Evolutionary conservation across 2,113 vertebrate genomes (phyloP).

Genomic region (Casuarius casuarius): DNA sequence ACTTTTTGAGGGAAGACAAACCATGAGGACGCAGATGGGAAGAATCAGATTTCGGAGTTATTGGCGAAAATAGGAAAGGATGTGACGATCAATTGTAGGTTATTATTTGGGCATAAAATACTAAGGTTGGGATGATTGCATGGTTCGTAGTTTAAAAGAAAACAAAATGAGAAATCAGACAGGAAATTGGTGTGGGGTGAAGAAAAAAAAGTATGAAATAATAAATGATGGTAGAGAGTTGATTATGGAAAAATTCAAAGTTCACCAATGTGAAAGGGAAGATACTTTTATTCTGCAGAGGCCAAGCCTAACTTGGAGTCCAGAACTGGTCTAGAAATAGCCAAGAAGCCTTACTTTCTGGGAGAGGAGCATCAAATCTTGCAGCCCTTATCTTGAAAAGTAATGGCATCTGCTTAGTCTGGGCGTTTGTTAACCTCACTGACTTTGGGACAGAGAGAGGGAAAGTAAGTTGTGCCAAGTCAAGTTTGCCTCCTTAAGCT

Average conservation of each 20-base stretch:
- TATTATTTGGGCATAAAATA: conserved; percentile 1
- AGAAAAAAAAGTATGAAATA: background rate
- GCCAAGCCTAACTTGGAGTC: background rate
- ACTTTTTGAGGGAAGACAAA: background rate
- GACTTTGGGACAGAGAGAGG: background rate
- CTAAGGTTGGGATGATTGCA: background rate
- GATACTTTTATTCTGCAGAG: background rate
- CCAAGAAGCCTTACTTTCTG: background rate
- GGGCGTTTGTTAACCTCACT: background rate
- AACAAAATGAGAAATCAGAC: background rate
- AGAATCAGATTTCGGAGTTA: background rate
- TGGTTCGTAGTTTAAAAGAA: conserved; percentile 2
- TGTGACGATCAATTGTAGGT: background rate
- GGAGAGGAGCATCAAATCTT: background rate
- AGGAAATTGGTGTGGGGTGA: background rate
- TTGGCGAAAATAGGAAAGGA: background rate
- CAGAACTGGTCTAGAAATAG: background rate
- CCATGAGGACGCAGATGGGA: background rate
- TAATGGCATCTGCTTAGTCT: background rate
- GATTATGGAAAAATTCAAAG: background rate
- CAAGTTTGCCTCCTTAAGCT: background rate
- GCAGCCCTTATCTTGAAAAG: background rate
- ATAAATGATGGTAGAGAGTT: background rate
- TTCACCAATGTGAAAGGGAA: background rate
- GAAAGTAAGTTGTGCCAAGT: background rate